phyloP scores from a whole-genome alignment of 2,888 invertebrate genomes.

The Drosophila eohydei region DNA sequence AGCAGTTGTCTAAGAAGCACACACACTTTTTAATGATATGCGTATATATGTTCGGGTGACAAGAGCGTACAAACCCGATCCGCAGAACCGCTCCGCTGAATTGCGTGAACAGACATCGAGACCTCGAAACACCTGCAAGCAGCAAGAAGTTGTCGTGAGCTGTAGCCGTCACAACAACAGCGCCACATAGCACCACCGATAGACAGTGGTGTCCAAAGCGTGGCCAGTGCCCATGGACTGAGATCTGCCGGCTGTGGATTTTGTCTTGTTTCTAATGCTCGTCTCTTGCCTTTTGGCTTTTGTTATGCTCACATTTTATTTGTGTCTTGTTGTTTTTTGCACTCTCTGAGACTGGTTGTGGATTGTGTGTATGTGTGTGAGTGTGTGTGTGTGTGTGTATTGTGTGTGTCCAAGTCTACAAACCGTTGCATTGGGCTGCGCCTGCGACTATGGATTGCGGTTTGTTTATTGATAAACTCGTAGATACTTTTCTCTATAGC shows the following conservation, averaged over 20 bases:
- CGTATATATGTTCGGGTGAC: constrained; percentile 1
- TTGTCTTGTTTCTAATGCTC: constrained; percentile 56
- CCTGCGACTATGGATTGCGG: constrained; percentile 62
- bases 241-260: constrained; percentile 61
- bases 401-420: constrained; percentile 38
- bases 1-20: constrained; percentile 1
- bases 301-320: constrained; percentile 24
- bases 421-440: constrained; percentile 57
- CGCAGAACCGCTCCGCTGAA: constrained; percentile 38
- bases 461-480: constrained; percentile 77
- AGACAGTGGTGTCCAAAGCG: constrained; percentile 41
- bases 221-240: constrained; percentile 28
- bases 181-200: constrained; percentile 19
- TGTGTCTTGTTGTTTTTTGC: constrained; percentile 43
- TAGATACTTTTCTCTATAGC: constrained; percentile 72
- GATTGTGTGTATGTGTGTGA: constrained; percentile 26
- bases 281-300: constrained; percentile 30
- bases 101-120: constrained; percentile 52
- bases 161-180: constrained; percentile 20
- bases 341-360: constrained; percentile 64
- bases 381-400: constrained; percentile 6
- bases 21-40: not conserved
- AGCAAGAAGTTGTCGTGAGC: constrained; percentile 11
- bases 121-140: constrained; percentile 61
- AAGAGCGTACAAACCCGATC: constrained; percentile 32